Conservation (phyloP, 2,888 invertebrate species). For the Nomada fabriciana region DNA sequence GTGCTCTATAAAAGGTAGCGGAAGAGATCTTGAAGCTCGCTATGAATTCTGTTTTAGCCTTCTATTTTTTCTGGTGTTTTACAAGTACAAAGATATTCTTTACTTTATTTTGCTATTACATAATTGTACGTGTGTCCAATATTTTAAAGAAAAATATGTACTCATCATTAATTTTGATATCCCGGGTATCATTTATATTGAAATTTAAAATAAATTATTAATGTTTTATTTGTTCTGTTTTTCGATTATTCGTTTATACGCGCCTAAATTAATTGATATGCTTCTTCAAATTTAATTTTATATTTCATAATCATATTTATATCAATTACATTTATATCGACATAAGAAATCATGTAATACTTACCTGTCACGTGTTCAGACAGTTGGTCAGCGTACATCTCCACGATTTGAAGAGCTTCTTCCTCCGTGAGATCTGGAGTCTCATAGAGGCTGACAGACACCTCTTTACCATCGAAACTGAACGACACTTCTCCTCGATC, state of each 20-base stretch:
- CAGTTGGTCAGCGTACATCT: constrained; percentile 97
- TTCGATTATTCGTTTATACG: too few relatives aligned
- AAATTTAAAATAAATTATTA: neutral
- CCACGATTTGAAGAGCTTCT: constrained; percentile 95
- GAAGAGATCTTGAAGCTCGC: neutral
- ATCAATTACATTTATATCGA: neutral
- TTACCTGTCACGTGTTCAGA: constrained; percentile 92
- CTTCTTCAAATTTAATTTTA: neutral
- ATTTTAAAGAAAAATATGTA: neutral
- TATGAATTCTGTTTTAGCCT: neutral
- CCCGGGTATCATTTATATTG: too few relatives aligned
- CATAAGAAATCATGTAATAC: neutral
- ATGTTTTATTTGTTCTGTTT: too few relatives aligned
- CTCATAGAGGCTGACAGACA: constrained; percentile 95
- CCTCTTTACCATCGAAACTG: constrained; percentile 96
- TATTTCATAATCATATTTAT: neutral
- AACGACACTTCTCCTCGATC: constrained; percentile 95
- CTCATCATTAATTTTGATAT: too few relatives aligned
- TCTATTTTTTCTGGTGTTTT: neutral
- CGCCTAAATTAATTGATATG: too few relatives aligned
- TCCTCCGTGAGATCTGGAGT: constrained; percentile 97
- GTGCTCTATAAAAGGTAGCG: constrained; percentile 86
- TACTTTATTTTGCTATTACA: too few relatives aligned
- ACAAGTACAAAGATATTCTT: neutral
- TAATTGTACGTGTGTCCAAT: too few relatives aligned